phyloP scores from a whole-genome alignment of 1,140 invertebrate genomes.

The Magallana ariakensis region DNA sequence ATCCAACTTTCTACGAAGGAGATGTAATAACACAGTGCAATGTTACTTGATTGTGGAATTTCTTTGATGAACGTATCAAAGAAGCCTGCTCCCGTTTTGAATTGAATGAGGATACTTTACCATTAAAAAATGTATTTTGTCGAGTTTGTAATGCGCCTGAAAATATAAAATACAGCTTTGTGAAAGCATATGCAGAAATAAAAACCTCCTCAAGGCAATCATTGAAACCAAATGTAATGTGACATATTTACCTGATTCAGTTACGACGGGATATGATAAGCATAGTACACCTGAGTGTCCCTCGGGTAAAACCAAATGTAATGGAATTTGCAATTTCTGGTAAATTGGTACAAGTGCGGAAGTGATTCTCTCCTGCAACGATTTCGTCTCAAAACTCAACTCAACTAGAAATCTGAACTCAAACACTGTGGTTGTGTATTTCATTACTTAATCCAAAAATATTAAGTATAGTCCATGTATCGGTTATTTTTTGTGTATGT shows the following conservation, averaged over 20 bases:
- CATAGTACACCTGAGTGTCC: background rate
- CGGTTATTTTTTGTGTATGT: too few relatives aligned
- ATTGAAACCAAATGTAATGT: background rate
- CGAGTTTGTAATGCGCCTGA: background rate
- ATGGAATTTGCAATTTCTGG: background rate
- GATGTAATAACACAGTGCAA: slow-evolving; percentile 12
- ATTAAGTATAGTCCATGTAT: too few relatives aligned
- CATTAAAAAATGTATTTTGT: background rate
- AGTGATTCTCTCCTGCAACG: too few relatives aligned
- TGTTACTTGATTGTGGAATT: slow-evolving; percentile 23
- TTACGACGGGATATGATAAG: background rate
- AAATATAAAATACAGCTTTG: background rate
- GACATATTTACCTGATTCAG: background rate
- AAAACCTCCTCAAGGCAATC: background rate
- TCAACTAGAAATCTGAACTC: too few relatives aligned
- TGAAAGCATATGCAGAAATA: background rate
- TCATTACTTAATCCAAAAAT: too few relatives aligned
- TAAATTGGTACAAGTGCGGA: background rate
- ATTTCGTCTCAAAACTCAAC: too few relatives aligned
- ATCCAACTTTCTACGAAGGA: background rate
- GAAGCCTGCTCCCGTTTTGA: too few relatives aligned
- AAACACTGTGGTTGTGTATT: too few relatives aligned
- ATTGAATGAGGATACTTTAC: background rate
- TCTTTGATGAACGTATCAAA: slow-evolving; percentile 15
- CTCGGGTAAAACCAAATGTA: background rate